Conservation (phyloP, 2,888 invertebrate genomes). For the Calliphora vomitoria region DNA sequence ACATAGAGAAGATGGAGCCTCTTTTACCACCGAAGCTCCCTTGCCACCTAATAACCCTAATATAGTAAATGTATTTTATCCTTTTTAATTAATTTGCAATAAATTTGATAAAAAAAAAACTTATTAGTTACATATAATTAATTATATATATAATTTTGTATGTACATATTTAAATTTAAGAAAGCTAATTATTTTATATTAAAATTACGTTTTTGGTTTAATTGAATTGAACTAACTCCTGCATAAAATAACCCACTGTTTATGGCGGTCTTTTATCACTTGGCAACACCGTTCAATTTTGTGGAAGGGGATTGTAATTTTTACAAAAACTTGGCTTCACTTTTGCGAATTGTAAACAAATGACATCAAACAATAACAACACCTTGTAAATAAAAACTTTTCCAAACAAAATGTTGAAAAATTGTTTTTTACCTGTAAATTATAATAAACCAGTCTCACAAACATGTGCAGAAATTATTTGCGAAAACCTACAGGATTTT, state of each 20-base stretch:
- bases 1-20: conserved; percentile 58
- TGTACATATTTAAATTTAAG: no score
- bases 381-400: background rate
- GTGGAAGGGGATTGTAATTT: background rate
- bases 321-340: background rate
- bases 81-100: conserved; percentile 25
- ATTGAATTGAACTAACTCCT: no score
- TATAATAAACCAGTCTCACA: conserved; percentile 39
- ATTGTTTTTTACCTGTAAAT: conserved; percentile 62
- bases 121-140: background rate
- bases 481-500: conserved; percentile 58
- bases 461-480: conserved; percentile 68
- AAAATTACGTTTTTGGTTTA: no score
- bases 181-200: no score
- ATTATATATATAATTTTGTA: no score
- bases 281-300: no score
- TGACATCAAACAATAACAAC: background rate
- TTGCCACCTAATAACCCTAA: conserved; percentile 25
- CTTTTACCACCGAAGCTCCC: conserved; percentile 20
- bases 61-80: conserved; percentile 58
- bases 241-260: no score
- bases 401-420: conserved; percentile 61
- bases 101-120: background rate
- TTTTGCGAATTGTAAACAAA: conserved; percentile 1
- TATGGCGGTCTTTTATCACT: no score